phyloP scores from a whole-genome alignment of 2,113 vertebrate genomes.

The Eretmochelys imbricata region DNA sequence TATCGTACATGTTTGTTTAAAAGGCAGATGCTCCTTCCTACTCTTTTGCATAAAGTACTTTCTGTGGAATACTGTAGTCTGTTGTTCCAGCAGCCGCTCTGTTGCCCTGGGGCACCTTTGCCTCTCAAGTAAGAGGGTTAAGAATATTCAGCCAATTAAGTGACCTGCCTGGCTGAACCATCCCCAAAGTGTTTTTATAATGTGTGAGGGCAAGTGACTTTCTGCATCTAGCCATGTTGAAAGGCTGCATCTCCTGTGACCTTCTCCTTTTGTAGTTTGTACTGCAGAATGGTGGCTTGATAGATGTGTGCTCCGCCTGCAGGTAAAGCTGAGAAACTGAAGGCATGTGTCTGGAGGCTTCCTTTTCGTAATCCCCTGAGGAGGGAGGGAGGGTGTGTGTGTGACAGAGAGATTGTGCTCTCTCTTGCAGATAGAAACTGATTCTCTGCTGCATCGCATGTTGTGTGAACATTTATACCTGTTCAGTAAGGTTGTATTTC shows the following conservation, averaged over 20 bases:
- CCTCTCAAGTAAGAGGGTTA: neutral
- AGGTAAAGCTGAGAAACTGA: neutral
- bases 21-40: neutral
- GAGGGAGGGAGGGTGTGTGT: too few species aligned
- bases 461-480: neutral
- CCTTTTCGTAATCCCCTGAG: neutral
- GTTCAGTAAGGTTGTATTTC: accelerated
- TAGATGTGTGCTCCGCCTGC: neutral
- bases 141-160: neutral
- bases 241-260: conserved; percentile 6
- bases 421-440: neutral
- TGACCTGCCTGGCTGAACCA: conserved; percentile 39
- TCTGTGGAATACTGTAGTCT: neutral
- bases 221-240: neutral
- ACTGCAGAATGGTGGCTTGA: neutral
- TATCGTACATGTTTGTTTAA: neutral
- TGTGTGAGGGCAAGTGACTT: conserved; percentile 9
- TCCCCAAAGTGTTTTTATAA: conserved; percentile 40
- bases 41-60: neutral
- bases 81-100: neutral
- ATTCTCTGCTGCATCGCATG: neutral
- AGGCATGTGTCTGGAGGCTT: neutral
- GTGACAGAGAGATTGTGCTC: neutral
- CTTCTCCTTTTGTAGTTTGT: conserved; percentile 4
- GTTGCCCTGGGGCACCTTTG: neutral